Base-by-base conservation (phyloP, 2,888 invertebrate genomes). In the Drosophila rellima region DNA sequence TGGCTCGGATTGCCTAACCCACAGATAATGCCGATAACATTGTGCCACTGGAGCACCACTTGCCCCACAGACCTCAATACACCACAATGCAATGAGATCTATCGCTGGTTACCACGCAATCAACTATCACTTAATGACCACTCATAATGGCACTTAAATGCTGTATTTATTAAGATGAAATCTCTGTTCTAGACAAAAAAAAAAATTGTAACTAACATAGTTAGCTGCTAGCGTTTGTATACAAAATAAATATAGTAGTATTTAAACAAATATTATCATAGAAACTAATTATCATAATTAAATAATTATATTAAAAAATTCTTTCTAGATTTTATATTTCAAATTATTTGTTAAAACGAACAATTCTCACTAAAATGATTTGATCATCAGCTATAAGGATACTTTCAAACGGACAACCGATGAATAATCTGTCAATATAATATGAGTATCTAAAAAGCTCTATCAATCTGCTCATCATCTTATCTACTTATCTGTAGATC, bases 31-130 rank as follows among this genome's bases (percentile, higher is more conserved):
- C 33, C 37, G 69, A 74, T 63, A 74, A 59, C 29, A 44, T 17
- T 33, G n/a, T 52, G 40, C 31, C 59, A 62, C 51, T 57, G 37
- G 15, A 40, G 18, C 48, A 18, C 15, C 54, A 62, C 45, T 55
- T 69, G 62, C 33, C 52, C 65, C 65, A 57, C 33, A 33, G 62
- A 66, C 74, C 74, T 50, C 57, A 62, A 62, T 74, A 35, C 4
- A 39, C 11, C 8, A 42, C 18, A 51, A 17, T 55, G 37, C 31
- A 39, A 29, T 57, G 18, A 11, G 40, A 63, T 55, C 39, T 37
- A 20, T 23, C 57, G 50, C 55, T n/a, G 37, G 11, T 39, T 61
- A 15, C 45, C 35, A 15, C 17, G 11, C 15, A 26, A 40, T 5
- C 17, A 17, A 26, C n/a, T 39, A 35, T 20, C 39, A 39, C 7